Evolutionary conservation across 2,888 invertebrate species (phyloP), one percentile per base, ranked within the genome.

Genomic region (Cantharis nigra): DNA sequence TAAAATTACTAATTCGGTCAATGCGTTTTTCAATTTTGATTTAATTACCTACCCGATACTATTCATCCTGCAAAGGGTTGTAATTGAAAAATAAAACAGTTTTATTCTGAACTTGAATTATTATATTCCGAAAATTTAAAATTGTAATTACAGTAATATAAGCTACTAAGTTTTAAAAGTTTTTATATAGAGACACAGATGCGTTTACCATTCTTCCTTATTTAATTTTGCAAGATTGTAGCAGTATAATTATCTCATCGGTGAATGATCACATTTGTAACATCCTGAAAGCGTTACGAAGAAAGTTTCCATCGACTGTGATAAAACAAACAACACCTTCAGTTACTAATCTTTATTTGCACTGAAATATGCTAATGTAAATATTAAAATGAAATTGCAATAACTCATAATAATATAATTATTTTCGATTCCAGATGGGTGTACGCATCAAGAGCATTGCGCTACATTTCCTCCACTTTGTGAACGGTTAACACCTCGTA

Each of bases 381-480:
- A 67, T 72, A 75, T 72, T 71, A 63, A 75, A 72, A 71, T 75
- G 26, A 63, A 72, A 78, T 78, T 78, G 78, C 74, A 79, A 79
- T 79, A 74, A 79, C 67, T 78, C 76, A 69, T 67, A 62, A 62
- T 20, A 49, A 71, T 74, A 67, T 23, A 33, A 73, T 74, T 77
- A 30, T 63, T 70, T 63, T 64, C 16, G 20, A 67, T 20, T 62
- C 69, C 69, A 70, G 63, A 72, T 63, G 70, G 63, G 20, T 62
- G 67, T 30, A 14, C 20, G 23, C 20, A 26, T 23, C 74, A 65
- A 67, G 65, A 23, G 13, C 70, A 74, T 69, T 71, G 74, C 85
- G 85, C 85, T 85, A 86, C 87, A 86, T 86, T 87, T 87, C 86
- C 87, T 87, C 85, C 85, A 86, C 87, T 86, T 86, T 86, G 86